Percentiles rank a stretch among this genome's conserved stretches.
phyloP scores from a whole-genome alignment of 2,797 vertebrate genomes.

The Adrianichthys oophorus region DNA sequence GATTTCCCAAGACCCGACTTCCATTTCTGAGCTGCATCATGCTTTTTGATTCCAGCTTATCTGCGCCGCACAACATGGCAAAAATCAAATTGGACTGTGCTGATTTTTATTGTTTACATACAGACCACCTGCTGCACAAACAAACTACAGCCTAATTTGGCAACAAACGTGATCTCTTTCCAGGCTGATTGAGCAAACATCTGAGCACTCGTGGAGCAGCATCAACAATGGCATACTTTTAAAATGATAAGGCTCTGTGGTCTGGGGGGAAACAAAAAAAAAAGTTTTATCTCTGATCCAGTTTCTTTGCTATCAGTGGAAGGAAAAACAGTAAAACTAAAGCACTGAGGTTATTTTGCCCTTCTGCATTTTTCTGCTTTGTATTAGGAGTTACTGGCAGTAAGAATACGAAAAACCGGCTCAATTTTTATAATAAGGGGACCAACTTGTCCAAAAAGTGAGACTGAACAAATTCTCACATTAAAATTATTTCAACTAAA shows the following conservation, averaged over 20 bases:
- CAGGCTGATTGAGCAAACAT: constrained; percentile 51
- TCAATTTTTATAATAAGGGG: background rate
- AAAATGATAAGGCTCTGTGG: constrained; percentile 16
- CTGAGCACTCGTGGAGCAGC: constrained; percentile 47
- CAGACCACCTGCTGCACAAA: constrained; percentile 69
- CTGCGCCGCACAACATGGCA: constrained; percentile 49
- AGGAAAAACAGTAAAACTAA: constrained; percentile 3
- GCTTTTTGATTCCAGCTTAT: constrained; percentile 64
- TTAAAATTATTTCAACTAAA: background rate
- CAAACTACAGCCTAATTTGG: constrained; percentile 54
- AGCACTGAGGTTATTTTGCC: background rate
- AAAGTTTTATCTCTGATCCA: constrained; percentile 17
- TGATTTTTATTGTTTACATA: constrained; percentile 59
- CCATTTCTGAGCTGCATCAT: constrained; percentile 28
- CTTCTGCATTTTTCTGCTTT: constrained; percentile 4
- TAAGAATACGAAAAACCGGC: constrained; percentile 2
- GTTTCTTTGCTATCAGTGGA: constrained; percentile 1
- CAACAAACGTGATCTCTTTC: constrained; percentile 47
- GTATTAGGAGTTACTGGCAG: background rate
- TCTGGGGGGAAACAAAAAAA: constrained; percentile 10
- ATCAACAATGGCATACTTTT: constrained; percentile 29
- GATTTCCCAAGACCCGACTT: constrained; percentile 57
- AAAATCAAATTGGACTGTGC: constrained; percentile 59
- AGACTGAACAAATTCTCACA: background rate
- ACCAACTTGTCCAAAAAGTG: background rate